Evolutionary conservation across 2,113 vertebrate genomes (phyloP), one percentile per base, ranked within the genome.

Genomic region (Cyanoramphus novaezelandiae): DNA sequence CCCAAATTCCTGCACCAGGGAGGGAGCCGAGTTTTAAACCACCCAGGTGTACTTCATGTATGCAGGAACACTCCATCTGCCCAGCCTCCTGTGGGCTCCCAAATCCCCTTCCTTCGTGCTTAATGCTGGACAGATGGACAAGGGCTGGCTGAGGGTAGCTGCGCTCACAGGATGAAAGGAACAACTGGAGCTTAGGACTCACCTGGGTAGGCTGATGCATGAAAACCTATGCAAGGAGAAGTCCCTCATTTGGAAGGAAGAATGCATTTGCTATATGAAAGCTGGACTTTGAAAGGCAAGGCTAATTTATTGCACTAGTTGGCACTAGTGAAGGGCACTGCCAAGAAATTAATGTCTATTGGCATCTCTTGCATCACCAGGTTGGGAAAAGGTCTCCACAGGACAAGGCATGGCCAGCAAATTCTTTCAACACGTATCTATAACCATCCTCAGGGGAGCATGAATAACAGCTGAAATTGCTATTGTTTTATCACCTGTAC

Each of bases 11-110:
- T 6, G 24, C 29, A 20, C 9, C 0, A 11, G 6, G 18, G 44
- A 31, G 7, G 20, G 6, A 47, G 8, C 18, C 46, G 53, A 13
- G n/a, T 23, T 74, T 57, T 57, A 25, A 17, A n/a, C 37, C 24
- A n/a, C 19, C 13, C 60, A 13, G 11, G 6, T 3, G 37, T 52
- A 17, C 16, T 12, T 52, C 10, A 11, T 4, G n/a, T 0, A 0
- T 16, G 29, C n/a, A 67, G 62, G 17, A 69, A 10, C 14, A 10
- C 57, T 19, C 17, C 0, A 7, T 25, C 33, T 39, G 27, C 33
- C 12, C 35, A 13, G 14, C 9, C 29, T 18, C n/a, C 33, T 6
- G 16, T 11, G 10, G 2, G 9, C 44, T 13, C 50, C 55, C 2
- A 7, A 57, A 37, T 12, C 25, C 39, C 64, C 29, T 27, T 27